Conservation (phyloP, 2,888 invertebrate genomes). For the Toxonevra muliebris region DNA sequence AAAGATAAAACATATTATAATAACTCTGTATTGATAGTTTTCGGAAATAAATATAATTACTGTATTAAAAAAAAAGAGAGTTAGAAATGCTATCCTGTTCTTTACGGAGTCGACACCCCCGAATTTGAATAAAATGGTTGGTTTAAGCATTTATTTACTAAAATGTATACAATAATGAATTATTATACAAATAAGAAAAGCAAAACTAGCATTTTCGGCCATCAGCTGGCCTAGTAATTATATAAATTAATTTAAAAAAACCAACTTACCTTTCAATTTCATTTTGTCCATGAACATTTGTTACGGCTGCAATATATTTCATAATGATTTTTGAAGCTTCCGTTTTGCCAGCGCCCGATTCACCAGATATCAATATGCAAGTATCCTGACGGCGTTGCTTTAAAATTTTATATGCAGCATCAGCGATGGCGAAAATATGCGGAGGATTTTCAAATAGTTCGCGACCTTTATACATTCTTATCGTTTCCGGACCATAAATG, state of each 20-base stretch:
- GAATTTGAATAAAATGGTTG: too few relatives aligned
- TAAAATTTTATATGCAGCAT: constrained; percentile 94
- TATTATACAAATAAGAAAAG: too few relatives aligned
- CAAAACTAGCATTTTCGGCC: too few relatives aligned
- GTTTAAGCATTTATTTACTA: too few relatives aligned
- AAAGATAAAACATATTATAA: too few relatives aligned
- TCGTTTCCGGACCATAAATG: constrained; percentile 87
- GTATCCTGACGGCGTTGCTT: constrained; percentile 91
- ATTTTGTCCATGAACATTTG: constrained; percentile 88
- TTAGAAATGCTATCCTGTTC: too few relatives aligned
- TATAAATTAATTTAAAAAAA: neutral
- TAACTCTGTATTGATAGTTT: too few relatives aligned
- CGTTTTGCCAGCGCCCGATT: constrained; percentile 98
- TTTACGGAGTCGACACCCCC: too few relatives aligned
- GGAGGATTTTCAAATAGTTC: constrained; percentile 97
- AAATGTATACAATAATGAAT: too few relatives aligned
- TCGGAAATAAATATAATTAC: too few relatives aligned
- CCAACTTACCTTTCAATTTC: constrained; percentile 89
- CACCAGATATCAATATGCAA: constrained; percentile 97
- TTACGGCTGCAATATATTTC: constrained; percentile 97
- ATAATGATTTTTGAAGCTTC: constrained; percentile 99
- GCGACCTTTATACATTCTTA: constrained; percentile 90
- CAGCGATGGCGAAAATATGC: constrained; percentile 98
- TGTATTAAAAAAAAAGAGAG: too few relatives aligned
- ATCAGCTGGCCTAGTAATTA: too few relatives aligned